A percentile compares a stretch with the other conserved stretches of the same genome.
Conservation (phyloP, 2,888 invertebrate genomes). For the Zaprionus bogoriensis region DNA sequence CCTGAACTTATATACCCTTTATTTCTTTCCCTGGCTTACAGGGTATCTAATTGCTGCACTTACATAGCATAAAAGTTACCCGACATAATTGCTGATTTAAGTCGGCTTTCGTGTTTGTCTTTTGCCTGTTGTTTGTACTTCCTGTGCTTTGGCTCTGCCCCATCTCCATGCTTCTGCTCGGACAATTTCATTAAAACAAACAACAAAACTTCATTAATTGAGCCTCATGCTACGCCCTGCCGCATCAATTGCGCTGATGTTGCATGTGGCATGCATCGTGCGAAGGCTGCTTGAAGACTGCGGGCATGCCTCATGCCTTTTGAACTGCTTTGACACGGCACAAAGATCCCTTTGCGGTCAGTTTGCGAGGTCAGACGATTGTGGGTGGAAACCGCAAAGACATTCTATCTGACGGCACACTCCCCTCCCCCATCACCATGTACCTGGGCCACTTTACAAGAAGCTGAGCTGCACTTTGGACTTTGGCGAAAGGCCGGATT, state of each 20-base stretch:
- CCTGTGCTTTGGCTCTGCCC: background rate
- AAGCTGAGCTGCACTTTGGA: constrained; percentile 8
- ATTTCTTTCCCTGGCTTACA: too few relatives aligned
- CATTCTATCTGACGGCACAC: background rate
- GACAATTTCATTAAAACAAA: background rate
- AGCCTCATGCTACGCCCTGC: background rate
- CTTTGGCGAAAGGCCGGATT: constrained; percentile 11
- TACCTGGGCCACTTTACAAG: too few relatives aligned
- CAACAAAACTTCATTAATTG: constrained; percentile 6
- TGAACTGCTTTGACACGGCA: background rate
- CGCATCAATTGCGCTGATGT: background rate
- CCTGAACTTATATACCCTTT: too few relatives aligned
- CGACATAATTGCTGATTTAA: constrained; percentile 58
- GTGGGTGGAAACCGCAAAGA: constrained; percentile 25
- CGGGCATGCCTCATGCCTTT: background rate
- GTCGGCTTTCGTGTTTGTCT: constrained; percentile 20
- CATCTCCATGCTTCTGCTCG: too few relatives aligned
- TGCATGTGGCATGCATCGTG: background rate
- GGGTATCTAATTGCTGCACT: background rate
- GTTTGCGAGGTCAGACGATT: background rate
- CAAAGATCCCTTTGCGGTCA: constrained; percentile 34
- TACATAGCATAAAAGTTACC: background rate
- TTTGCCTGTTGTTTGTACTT: background rate
- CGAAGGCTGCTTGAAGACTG: constrained; percentile 11
- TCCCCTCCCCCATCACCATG: too few relatives aligned